Evolutionary conservation across 1,140 invertebrate species (phyloP).

Genomic region (Papilio polyxenes): DNA sequence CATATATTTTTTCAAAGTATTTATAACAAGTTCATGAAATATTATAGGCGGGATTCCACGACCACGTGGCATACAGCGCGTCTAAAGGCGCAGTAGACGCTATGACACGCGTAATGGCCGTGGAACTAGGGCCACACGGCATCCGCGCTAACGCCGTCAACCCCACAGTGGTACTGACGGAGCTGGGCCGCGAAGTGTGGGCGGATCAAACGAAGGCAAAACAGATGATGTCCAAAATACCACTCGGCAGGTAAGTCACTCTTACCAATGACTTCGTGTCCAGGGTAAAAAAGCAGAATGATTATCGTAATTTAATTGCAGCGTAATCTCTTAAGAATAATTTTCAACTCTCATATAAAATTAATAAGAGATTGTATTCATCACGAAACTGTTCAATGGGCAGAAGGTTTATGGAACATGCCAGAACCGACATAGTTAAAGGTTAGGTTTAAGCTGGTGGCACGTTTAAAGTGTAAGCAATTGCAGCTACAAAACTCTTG

Average conservation of each 20-base stretch:
- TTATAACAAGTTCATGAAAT: not conserved
- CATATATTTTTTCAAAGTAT: no score
- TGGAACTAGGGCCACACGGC: conserved; percentile 91
- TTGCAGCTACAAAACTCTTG: not conserved
- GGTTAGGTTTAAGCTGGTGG: no score
- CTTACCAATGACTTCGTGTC: no score
- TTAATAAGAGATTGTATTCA: no score
- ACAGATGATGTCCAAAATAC: conserved; percentile 89
- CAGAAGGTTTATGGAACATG: no score
- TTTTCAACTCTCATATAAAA: no score
- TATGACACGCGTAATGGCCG: conserved; percentile 88
- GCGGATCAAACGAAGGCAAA: conserved; percentile 86
- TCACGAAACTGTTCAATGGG: no score
- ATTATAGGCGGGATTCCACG: conserved; percentile 83
- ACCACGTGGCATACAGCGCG: conserved; percentile 89
- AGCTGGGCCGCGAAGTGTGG: conserved; percentile 91
- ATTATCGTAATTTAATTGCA: no score
- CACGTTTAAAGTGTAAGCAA: no score
- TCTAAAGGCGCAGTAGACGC: conserved; percentile 86
- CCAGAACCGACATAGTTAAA: no score
- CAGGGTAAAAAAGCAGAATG: no score
- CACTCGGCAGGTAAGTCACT: conserved; percentile 82
- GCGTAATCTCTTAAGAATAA: no score
- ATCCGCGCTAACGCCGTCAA: conserved; percentile 95
- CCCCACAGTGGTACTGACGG: conserved; percentile 94